Conservation (phyloP, 2,888 invertebrate genomes). For the Drosophila longiperda region DNA sequence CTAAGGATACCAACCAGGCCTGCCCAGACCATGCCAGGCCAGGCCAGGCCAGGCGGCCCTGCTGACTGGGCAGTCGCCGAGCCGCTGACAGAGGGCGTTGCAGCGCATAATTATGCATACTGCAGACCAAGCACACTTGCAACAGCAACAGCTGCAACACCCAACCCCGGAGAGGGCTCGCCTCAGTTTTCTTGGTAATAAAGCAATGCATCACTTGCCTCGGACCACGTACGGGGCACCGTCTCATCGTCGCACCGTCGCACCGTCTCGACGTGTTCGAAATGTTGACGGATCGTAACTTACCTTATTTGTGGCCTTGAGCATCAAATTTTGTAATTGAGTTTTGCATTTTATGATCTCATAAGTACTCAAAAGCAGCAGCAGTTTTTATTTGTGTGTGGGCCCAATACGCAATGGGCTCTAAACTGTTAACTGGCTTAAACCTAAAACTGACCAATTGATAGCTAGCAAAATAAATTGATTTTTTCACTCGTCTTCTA, state of each 20-base stretch:
- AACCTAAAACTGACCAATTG: slow-evolving; percentile 51
- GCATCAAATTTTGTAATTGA: slow-evolving; percentile 79
- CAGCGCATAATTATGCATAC: slow-evolving; percentile 81
- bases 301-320: slow-evolving; percentile 79
- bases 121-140: slow-evolving; percentile 22
- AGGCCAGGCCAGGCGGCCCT: slow-evolving; percentile 1
- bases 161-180: slow-evolving; percentile 22
- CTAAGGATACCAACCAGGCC: slow-evolving; percentile 42
- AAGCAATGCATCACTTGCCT: slow-evolving; percentile 77
- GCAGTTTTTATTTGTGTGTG: slow-evolving; percentile 64
- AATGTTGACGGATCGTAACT: slow-evolving; percentile 81
- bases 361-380: slow-evolving; percentile 30
- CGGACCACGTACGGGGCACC: slow-evolving; percentile 19
- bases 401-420: slow-evolving; percentile 40
- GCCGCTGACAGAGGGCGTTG: slow-evolving; percentile 82
- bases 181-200: slow-evolving; percentile 73
- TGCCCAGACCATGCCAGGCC: neutral
- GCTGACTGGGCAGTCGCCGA: slow-evolving; percentile 58
- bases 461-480: slow-evolving; percentile 46
- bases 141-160: neutral
- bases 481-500: slow-evolving; percentile 40
- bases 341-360: slow-evolving; percentile 77
- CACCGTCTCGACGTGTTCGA: slow-evolving; percentile 35
- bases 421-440: slow-evolving; percentile 48
- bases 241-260: slow-evolving; percentile 12